Base-by-base conservation (phyloP, 2,888 invertebrate genomes). In the Agrotis puta region DNA sequence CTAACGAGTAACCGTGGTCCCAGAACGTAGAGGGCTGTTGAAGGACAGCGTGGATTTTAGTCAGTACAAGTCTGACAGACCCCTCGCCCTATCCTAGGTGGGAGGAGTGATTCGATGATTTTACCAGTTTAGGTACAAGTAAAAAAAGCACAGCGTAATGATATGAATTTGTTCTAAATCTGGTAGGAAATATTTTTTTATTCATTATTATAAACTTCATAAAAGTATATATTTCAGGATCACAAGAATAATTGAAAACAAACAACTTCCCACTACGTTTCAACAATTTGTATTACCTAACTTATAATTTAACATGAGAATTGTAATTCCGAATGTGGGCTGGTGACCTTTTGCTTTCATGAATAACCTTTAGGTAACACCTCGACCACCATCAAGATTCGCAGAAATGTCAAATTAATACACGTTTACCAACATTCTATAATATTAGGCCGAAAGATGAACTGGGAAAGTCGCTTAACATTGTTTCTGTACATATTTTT, bases 321-420 rank as follows among this genome's bases (percentile, higher is more conserved):
- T 53, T 50, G 22, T 53, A 22, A 50, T 67, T 54, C 45, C 1
- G 33, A 54, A 22, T 68, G 20, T 33, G 53, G 43, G 43, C 6
- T 22, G 65, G 27, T 27, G 22, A 45, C 20, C n/a, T 47, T 68
- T 63, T 9, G 33, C 6, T 48, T 66, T 20, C 43, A 27, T 68
- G 14, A 53, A 33, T 27, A 20, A 27, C 9, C 27, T 43, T 20
- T 45, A 27, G 13, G 43, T 43, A 27, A 45, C 7, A 67, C 2
- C 13, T 51, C 13, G 14, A 14, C 18, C 53, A 45, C 53, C n/a
- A 22, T 22, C 68, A 68, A 16, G 20, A 33, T 53, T 14, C 22
- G 45, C 22, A 33, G 11, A 68, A 68, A 45, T 68, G 22, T 22
- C 53, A 33, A 43, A 51, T 18, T 18, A 22, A 39, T 24, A 24